Conservation (phyloP, 2,113 vertebrate genomes). For the Chlorodrepanis virens region DNA sequence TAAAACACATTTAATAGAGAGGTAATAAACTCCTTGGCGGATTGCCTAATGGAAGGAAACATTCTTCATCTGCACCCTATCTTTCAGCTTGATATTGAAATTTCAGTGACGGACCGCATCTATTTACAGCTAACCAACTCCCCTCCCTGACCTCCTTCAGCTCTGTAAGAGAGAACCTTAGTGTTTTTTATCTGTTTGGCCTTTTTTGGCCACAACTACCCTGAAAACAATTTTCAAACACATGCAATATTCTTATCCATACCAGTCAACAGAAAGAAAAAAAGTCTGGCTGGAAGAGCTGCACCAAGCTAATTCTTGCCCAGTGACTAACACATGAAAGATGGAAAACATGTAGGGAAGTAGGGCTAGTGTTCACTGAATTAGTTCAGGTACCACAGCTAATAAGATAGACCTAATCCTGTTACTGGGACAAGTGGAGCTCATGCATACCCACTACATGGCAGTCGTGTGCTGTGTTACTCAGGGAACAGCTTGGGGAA, state of each 20-base stretch:
- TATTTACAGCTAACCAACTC: not conserved
- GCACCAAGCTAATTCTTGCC: not conserved
- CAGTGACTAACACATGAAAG: not conserved
- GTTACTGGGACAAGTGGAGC: constrained; percentile 1
- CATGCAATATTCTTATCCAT: not conserved
- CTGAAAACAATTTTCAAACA: not conserved
- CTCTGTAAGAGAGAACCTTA: not conserved
- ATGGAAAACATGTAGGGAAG: not conserved
- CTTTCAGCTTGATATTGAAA: not conserved
- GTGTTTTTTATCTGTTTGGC: not conserved
- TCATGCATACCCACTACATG: not conserved
- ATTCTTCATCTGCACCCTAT: not conserved
- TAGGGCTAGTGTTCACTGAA: not conserved
- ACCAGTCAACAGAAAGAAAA: not conserved
- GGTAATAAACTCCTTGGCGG: not conserved
- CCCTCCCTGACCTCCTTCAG: not conserved
- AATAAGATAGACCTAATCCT: constrained; percentile 46
- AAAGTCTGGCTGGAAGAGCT: not conserved
- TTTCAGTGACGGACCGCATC: not conserved
- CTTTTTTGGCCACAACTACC: not conserved
- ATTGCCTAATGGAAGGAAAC: not conserved
- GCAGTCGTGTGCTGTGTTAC: not conserved
- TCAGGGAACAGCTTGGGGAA: not conserved
- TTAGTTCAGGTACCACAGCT: constrained; percentile 32
- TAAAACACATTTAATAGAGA: not conserved